A percentile compares a stretch with the other conserved stretches of the same genome.
phyloP scores from a whole-genome alignment of 2,113 vertebrate species.

The Mirza zaza region DNA sequence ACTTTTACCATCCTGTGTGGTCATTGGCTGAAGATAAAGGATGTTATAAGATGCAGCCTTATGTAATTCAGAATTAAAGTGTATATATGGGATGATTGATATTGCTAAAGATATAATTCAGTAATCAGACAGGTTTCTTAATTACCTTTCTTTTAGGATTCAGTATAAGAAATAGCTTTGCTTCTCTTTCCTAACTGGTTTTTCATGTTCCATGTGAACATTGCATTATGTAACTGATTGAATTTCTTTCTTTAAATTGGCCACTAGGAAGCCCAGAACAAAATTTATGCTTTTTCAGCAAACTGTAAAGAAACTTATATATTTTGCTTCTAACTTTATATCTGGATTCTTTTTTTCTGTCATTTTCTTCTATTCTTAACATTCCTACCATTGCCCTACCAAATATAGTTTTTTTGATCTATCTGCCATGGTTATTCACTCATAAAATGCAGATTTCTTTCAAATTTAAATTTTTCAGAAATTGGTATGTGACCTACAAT shows the following conservation, averaged over 20 bases:
- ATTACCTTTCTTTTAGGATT: neutral
- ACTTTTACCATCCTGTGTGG: neutral
- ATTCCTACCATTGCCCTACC: neutral
- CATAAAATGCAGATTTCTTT: neutral
- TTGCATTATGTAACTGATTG: neutral
- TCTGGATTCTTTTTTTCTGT: neutral
- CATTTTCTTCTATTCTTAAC: neutral
- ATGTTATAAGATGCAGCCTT: neutral
- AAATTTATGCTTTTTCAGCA: neutral
- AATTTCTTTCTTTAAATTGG: conserved; percentile 19
- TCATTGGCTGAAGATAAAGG: neutral
- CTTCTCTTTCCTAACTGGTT: neutral
- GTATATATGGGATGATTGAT: neutral
- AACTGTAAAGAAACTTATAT: neutral
- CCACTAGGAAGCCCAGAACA: neutral
- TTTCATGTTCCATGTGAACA: neutral
- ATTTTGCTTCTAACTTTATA: neutral
- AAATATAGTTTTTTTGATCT: neutral
- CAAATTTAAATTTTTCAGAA: neutral
- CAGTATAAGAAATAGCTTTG: neutral
- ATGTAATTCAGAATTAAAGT: neutral
- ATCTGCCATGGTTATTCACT: neutral
- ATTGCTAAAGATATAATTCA: neutral
- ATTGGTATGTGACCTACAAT: neutral
- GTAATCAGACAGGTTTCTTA: neutral